These are phyloP conservation scores for Sorex araneus DNA, from an alignment of 2,113 vertebrate genomes.

Conservation along the genomic window DNA sequence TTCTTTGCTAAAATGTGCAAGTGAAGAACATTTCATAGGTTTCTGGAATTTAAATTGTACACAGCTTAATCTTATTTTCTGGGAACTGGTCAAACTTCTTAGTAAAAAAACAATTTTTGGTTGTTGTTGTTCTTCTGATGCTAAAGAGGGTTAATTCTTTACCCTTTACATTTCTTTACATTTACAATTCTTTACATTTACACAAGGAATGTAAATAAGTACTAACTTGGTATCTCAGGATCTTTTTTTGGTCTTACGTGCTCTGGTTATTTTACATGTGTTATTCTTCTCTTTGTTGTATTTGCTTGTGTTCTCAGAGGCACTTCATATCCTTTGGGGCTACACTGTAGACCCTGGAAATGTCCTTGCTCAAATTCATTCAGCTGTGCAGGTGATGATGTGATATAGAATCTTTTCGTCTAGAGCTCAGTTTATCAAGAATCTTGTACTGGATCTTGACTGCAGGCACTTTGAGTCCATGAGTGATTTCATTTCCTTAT, in stretches of 20 bases:
- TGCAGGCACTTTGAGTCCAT: neutral
- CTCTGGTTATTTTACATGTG: neutral
- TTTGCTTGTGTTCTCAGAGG: slow-evolving; percentile 21
- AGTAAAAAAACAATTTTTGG: neutral
- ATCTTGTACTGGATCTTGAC: neutral
- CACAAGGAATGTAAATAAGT: neutral
- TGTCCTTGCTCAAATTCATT: neutral
- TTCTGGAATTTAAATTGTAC: neutral
- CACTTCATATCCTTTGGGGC: neutral
- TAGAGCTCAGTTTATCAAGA: neutral
- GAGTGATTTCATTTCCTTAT: neutral
- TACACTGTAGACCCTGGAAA: neutral
- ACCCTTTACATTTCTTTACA: too few species aligned
- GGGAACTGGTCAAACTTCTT: neutral
- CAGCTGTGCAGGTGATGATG: neutral
- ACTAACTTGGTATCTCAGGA: neutral
- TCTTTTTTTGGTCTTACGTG: neutral
- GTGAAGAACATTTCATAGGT: neutral
- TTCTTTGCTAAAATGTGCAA: neutral
- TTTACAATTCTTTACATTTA: too few species aligned
- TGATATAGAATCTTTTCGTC: neutral
- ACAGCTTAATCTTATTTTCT: neutral
- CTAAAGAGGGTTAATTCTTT: slow-evolving; percentile 14
- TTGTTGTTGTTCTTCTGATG: neutral
- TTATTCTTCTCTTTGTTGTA: neutral